Evolutionary conservation across 2,113 vertebrate species (phyloP).

Genomic region (Laticauda laticaudata): DNA sequence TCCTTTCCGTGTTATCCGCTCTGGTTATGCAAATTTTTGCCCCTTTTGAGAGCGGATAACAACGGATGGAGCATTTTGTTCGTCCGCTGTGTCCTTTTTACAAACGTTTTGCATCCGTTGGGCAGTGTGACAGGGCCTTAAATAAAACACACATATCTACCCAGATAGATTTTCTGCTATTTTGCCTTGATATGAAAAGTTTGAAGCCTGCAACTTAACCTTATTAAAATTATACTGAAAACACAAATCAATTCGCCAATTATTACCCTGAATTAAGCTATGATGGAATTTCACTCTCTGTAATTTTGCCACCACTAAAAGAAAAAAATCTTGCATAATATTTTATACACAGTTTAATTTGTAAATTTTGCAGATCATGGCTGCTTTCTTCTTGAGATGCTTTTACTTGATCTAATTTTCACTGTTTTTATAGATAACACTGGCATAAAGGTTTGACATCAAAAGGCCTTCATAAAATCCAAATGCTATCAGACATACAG

Average conservation of each 20-base stretch:
- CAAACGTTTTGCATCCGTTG: too few relatives aligned
- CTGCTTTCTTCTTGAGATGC: not conserved
- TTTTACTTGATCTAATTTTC: not conserved
- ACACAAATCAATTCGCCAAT: slow-evolving; percentile 15
- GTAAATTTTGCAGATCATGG: not conserved
- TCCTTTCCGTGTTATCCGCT: too few relatives aligned
- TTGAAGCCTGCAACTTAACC: not conserved
- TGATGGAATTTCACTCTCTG: not conserved
- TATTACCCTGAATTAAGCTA: not conserved
- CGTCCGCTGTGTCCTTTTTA: too few relatives aligned
- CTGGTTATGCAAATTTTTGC: too few relatives aligned
- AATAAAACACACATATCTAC: not conserved
- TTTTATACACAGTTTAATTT: not conserved
- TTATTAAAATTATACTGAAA: slow-evolving; percentile 14
- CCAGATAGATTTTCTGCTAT: not conserved
- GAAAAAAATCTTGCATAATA: not conserved
- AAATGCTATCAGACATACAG: not conserved
- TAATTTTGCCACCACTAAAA: slow-evolving; percentile 5
- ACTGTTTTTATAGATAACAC: not conserved
- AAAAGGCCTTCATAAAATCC: not conserved
- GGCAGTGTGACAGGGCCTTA: too few relatives aligned
- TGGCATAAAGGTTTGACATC: not conserved
- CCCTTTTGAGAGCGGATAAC: too few relatives aligned
- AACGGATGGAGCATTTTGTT: too few relatives aligned
- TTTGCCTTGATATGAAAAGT: not conserved